Conservation (phyloP, 2,113 vertebrate species). For the Daubentonia madagascariensis region DNA sequence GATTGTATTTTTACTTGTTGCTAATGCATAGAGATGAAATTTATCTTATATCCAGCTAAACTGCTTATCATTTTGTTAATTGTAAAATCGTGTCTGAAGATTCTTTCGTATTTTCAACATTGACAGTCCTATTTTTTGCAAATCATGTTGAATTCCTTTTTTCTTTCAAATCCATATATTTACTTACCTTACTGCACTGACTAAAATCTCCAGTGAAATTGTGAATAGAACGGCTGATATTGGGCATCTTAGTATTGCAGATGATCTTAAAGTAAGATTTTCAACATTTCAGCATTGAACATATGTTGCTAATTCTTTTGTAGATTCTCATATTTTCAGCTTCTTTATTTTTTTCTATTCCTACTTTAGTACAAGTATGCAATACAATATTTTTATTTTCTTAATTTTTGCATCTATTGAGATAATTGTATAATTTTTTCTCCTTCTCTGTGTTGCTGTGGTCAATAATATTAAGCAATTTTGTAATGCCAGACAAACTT, state of each 20-base stretch:
- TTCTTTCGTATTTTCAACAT: not conserved
- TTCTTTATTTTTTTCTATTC: not conserved
- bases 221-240: not conserved
- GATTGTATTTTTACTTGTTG: not conserved
- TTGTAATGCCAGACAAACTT: not conserved
- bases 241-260: not conserved
- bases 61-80: not conserved
- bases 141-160: not conserved
- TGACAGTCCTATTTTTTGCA: not conserved
- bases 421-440: not conserved
- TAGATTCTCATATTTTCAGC: not conserved
- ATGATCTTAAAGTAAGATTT: not conserved
- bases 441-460: not conserved
- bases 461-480: not conserved
- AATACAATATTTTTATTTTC: not conserved
- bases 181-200: not conserved
- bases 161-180: not conserved
- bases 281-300: not conserved
- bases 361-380: not conserved
- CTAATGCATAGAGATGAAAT: not conserved
- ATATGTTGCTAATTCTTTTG: not conserved
- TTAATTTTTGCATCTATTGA: not conserved
- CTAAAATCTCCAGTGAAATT: not conserved
- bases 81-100: not conserved
- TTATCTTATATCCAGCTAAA: not conserved